These are phyloP conservation scores for Acleris cristana DNA, from an alignment of 2,888 invertebrate species.

Conservation along the genomic window DNA sequence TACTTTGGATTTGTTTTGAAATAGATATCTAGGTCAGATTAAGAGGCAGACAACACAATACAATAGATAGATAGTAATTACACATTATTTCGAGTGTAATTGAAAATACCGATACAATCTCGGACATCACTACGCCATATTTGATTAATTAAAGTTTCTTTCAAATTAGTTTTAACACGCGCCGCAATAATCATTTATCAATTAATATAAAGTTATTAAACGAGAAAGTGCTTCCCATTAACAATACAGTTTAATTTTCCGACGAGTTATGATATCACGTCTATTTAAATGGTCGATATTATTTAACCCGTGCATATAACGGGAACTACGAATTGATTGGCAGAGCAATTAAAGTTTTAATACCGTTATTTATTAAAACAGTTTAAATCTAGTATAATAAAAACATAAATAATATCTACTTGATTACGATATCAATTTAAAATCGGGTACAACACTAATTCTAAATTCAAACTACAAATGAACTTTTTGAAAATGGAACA, in stretches of 20 bases:
- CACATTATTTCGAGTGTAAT: not conserved
- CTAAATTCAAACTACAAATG: conserved; percentile 2
- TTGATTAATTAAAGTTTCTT: conserved; percentile 21
- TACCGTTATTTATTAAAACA: conserved; percentile 26
- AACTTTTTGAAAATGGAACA: conserved; percentile 11
- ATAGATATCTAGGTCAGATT: too few species aligned
- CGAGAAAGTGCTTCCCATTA: conserved; percentile 24
- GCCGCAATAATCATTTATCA: conserved; percentile 30
- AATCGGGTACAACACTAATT: conserved; percentile 8
- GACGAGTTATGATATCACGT: conserved; percentile 37
- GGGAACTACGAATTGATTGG: conserved; percentile 44
- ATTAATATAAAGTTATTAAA: conserved; percentile 25
- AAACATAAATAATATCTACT: conserved; percentile 20
- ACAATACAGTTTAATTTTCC: conserved; percentile 24
- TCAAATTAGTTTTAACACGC: conserved; percentile 19
- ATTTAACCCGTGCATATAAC: conserved; percentile 30
- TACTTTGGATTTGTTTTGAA: too few species aligned
- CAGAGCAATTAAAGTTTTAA: conserved; percentile 41
- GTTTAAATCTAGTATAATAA: conserved; percentile 33
- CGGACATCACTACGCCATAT: conserved; percentile 6
- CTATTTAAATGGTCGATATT: conserved; percentile 38
- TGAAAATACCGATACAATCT: conserved; percentile 8
- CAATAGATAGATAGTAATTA: not conserved
- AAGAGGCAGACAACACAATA: too few species aligned
- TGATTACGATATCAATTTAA: conserved; percentile 9